Conservation (phyloP, 2,797 vertebrate genomes). For the Xiphorhynchus erythropygius region DNA sequence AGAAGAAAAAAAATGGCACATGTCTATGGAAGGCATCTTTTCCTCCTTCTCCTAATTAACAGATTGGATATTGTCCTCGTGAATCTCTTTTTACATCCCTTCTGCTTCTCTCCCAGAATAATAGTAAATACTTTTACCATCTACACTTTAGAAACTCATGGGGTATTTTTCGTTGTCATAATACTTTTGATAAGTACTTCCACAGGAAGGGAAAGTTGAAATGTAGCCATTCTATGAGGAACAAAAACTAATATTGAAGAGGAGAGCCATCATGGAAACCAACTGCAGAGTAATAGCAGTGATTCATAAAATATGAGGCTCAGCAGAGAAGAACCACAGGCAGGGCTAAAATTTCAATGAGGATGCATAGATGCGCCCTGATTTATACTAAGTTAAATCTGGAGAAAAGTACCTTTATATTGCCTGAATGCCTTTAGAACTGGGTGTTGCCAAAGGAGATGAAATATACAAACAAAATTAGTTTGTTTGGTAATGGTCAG, state of each 20-base stretch:
- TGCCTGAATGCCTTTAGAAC: neutral
- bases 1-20: neutral
- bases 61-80: neutral
- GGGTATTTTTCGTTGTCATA: neutral
- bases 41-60: neutral
- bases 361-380: accelerated
- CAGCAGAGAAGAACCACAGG: neutral
- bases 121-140: neutral
- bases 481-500: neutral
- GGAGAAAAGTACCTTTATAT: neutral
- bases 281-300: neutral
- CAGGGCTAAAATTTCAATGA: neutral
- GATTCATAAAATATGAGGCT: neutral
- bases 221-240: neutral
- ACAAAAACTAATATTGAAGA: neutral
- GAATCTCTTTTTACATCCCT: neutral
- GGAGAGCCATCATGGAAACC: neutral
- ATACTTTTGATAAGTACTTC: neutral
- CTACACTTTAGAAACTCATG: neutral
- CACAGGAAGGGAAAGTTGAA: neutral
- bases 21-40: neutral
- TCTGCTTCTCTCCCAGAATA: neutral
- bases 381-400: neutral
- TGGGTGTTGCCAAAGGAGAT: neutral
- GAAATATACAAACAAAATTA: neutral